Percentiles rank a stretch among this genome's conserved stretches.
Conservation (phyloP, 1,140 invertebrate genomes). For the Probaryconus sp. region DNA sequence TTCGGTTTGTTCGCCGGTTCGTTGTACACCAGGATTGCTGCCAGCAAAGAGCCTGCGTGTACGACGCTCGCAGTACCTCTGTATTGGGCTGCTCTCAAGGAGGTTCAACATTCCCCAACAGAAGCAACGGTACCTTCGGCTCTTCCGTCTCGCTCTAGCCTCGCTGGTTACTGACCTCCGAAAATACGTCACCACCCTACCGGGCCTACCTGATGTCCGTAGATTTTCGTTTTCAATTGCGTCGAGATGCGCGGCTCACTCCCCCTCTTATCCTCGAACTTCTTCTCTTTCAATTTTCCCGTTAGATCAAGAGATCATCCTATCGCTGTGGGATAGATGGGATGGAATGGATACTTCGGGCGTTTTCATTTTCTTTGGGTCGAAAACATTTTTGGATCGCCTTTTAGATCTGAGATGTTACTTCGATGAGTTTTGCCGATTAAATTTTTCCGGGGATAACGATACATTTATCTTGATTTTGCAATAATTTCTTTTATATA, state of each 20-base stretch:
- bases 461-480: no score
- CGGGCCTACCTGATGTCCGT: not conserved
- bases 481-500: no score
- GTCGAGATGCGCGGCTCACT: slow-evolving; percentile 12
- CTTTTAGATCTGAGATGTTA: no score
- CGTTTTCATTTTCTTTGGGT: slow-evolving; percentile 26
- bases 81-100: slow-evolving; percentile 24
- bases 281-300: no score
- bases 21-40: slow-evolving; percentile 56
- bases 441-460: no score
- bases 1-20: slow-evolving; percentile 49
- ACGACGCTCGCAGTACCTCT: not conserved
- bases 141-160: slow-evolving; percentile 68
- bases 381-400: slow-evolving; percentile 17
- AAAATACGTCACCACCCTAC: slow-evolving; percentile 68
- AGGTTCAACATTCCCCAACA: slow-evolving; percentile 74
- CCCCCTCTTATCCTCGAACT: not conserved
- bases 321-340: not conserved
- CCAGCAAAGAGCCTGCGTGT: slow-evolving; percentile 46
- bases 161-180: slow-evolving; percentile 78
- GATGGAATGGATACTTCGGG: no score
- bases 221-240: slow-evolving; percentile 49
- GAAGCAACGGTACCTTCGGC: slow-evolving; percentile 74
- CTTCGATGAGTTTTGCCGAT: no score
- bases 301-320: slow-evolving; percentile 21